These are phyloP conservation scores for Armadillidium nasatum DNA, from an alignment of 1,140 invertebrate genomes.

Conservation along the genomic window DNA sequence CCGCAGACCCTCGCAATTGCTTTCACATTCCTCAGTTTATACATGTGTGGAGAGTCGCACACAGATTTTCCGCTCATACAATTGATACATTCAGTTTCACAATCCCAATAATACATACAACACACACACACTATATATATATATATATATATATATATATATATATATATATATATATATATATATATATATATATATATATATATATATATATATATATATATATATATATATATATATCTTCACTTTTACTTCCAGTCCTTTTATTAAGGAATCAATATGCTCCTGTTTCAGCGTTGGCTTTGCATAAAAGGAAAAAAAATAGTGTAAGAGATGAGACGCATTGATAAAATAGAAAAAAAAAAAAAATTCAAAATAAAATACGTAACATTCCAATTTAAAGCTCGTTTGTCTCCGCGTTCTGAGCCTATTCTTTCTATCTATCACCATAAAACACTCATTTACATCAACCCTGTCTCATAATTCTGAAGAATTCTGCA, in stretches of 20 bases:
- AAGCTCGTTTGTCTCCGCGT: constrained; percentile 2
- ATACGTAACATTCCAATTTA: constrained; percentile 13
- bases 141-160: no score
- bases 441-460: constrained; percentile 3
- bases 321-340: constrained; percentile 7
- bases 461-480: constrained; percentile 12
- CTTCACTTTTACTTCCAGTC: not conserved
- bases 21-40: no score
- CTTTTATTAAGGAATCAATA: not conserved
- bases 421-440: constrained; percentile 11
- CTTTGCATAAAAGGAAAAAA: not conserved
- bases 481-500: constrained; percentile 8
- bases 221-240: constrained; percentile 2
- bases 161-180: not conserved
- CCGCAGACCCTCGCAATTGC: no score
- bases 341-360: not conserved
- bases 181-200: not conserved
- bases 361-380: not conserved
- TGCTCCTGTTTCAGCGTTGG: not conserved
- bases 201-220: not conserved
- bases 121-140: no score
- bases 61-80: no score
- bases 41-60: no score
- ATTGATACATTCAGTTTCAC: no score
- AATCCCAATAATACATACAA: no score